Conservation (phyloP, 2,113 vertebrate genomes). For the Numida meleagris region DNA sequence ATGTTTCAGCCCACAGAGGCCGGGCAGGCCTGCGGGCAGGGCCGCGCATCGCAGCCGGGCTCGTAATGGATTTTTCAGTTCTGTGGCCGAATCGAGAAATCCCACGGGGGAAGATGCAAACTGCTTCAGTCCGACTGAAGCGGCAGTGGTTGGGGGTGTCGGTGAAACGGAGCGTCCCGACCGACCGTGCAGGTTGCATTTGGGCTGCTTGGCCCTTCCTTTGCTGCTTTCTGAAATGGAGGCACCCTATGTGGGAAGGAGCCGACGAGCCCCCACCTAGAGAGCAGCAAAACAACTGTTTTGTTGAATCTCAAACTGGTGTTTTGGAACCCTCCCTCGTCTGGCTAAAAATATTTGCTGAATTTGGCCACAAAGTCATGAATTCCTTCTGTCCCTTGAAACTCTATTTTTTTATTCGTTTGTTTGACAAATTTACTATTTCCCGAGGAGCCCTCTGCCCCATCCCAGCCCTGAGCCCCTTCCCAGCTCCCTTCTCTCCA, state of each 20-base stretch:
- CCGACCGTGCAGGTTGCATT: not conserved
- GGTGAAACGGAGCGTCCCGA: not conserved
- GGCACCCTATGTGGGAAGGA: not conserved
- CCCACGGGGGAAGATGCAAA: slow-evolving; percentile 32
- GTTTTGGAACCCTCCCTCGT: not conserved
- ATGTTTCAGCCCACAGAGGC: not conserved
- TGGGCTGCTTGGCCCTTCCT: not conserved
- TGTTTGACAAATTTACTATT: not conserved
- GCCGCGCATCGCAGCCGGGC: slow-evolving; percentile 5
- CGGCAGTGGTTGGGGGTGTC: not conserved
- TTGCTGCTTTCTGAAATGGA: not conserved
- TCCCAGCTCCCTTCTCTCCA: not conserved
- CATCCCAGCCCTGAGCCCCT: not conserved
- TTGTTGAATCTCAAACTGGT: not conserved
- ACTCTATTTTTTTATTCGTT: not conserved
- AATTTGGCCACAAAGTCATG: slow-evolving; percentile 28
- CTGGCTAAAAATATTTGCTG: slow-evolving; percentile 57
- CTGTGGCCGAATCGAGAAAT: slow-evolving; percentile 28
- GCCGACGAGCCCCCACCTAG: not conserved
- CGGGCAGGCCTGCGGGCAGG: slow-evolving; percentile 15
- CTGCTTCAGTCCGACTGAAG: slow-evolving; percentile 15
- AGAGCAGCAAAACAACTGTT: not conserved
- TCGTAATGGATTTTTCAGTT: slow-evolving; percentile 61
- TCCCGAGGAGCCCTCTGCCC: not conserved
- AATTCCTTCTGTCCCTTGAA: slow-evolving; percentile 51